Evolutionary conservation across 2,888 invertebrate genomes (phyloP), one percentile per base, ranked within the genome.

Genomic region (Caenorhabditis wallacei): DNA sequence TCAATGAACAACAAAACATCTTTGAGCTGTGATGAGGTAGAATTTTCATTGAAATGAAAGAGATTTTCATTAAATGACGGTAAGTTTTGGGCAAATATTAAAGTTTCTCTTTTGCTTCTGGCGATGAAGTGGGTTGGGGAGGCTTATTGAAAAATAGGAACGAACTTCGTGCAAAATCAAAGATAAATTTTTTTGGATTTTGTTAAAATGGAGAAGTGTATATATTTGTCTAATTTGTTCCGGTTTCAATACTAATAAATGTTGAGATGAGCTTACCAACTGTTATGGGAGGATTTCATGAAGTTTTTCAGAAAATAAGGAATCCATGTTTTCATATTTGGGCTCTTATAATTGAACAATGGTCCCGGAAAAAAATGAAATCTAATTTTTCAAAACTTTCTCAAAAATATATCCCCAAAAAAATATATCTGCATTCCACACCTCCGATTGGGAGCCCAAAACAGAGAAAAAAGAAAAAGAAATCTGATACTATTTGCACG

Each of bases 401-500:
- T 30, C 30, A 8, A 30, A 30, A 30, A 8, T 30, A 30, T 30
- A 30, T 30, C 8, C 30, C 30, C n/a, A n/a, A n/a, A 30, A 30
- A 30, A 8, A 30, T 30, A 8, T 30, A 59, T 43, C 35, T 68
- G n/a, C 56, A 75, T 75, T 66, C 66, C 30, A 51, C 75, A 75
- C 75, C 57, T 75, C 48, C 37, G 53, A 68, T 75, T 75, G 35
- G 48, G 3, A n/a, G n/a, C n/a, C n/a, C n/a, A n/a, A n/a, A n/a
- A 8, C 46, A 22, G n/a, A 22, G 16, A 26, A 20, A 61, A 30
- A 16, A 26, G n/a, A 22, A n/a, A 30, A 51, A 26, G 78, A 63
- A 78, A 78, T 46, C n/a, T 78, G 78, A 78, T 78, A 78, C 69
- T 78, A 63, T 78, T 78, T 70, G 69, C 69, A 37, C 78, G 59